Evolutionary conservation across 2,113 vertebrate genomes (phyloP), one percentile per base, ranked within the genome.

Genomic region (Mungos mungo): DNA sequence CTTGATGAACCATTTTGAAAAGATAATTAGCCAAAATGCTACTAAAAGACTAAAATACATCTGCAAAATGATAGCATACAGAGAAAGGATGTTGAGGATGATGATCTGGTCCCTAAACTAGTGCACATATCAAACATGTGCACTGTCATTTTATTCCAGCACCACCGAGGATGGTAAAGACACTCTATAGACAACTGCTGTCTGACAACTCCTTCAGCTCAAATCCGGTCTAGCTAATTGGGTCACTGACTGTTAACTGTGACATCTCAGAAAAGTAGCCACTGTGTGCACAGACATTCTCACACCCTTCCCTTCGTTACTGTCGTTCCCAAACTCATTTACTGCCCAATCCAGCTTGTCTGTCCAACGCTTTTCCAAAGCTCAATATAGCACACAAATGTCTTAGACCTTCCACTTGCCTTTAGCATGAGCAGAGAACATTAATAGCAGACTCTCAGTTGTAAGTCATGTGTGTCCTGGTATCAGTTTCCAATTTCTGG

Each of bases 21-120:
- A 97, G 50, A n/a, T 15, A 35, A 72, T 94, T 74, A 52, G n/a
- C 35, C 41, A 90, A 95, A 93, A 85, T 97, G 90, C 33, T 80
- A 47, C 88, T 47, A 76, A 96, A 80, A 96, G 41, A 90, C 29
- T 15, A 65, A 93, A 93, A 47, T 50, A 50, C 9, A 72, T 68
- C 63, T 91, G 69, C 57, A 92, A 89, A 97, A 21, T 38, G n/a
- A 66, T 25, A 80, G 11, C 10, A 72, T 47, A 69, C 12, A n/a
- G 21, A 60, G 11, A 65, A 83, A 89, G 31, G 4, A 94, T 63
- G 66, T 33, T 29, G 12, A 77, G 27, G 27, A 83, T 65, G 23
- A 79, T 68, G 13, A 54, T 47, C 47, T 92, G 65, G 1, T 95
- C 14, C 47, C 54, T 79, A 57, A 54, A 23, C 38, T 31, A 76